Evolutionary conservation across 2,113 vertebrate species (phyloP).

Genomic region (Phyllopteryx taeniolatus): DNA sequence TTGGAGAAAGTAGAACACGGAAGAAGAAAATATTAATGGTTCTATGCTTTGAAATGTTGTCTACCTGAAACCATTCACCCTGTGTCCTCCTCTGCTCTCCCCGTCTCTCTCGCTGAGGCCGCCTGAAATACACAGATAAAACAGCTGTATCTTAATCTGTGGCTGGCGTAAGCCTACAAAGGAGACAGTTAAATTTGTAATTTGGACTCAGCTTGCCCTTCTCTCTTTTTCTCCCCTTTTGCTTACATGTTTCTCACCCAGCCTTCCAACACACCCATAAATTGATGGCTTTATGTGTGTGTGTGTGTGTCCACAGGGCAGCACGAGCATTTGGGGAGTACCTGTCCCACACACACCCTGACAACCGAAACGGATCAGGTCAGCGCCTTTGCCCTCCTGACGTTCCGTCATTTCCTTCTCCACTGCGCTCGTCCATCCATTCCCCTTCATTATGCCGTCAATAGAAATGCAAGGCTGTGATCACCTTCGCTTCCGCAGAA

Average conservation of each 20-base stretch:
- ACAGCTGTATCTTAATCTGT: slow-evolving; percentile 64
- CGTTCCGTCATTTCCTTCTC: slow-evolving; percentile 35
- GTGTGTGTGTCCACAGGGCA: slow-evolving; percentile 79
- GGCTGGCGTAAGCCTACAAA: slow-evolving; percentile 59
- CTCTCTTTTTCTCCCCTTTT: slow-evolving; percentile 17
- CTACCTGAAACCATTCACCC: slow-evolving; percentile 26
- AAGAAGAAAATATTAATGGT: background rate
- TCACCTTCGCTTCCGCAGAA: slow-evolving; percentile 10
- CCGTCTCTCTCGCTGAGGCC: slow-evolving; percentile 23
- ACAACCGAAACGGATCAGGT: slow-evolving; percentile 93
- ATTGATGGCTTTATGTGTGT: slow-evolving; percentile 50
- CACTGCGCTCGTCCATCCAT: slow-evolving; percentile 29
- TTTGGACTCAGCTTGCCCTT: slow-evolving; percentile 46
- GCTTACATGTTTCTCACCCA: slow-evolving; percentile 19
- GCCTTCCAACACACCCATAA: slow-evolving; percentile 33
- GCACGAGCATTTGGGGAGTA: slow-evolving; percentile 96
- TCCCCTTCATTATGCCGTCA: slow-evolving; percentile 30
- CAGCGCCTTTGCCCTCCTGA: slow-evolving; percentile 60
- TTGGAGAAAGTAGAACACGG: background rate
- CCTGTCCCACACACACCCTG: slow-evolving; percentile 91
- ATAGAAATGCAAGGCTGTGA: slow-evolving; percentile 34
- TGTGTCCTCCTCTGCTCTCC: slow-evolving; percentile 28
- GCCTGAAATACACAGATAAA: slow-evolving; percentile 64
- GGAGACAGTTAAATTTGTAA: slow-evolving; percentile 59
- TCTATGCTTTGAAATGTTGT: slow-evolving; percentile 31